phyloP scores from a whole-genome alignment of 2,888 invertebrate genomes.

The Ormyrus pomaceus region DNA sequence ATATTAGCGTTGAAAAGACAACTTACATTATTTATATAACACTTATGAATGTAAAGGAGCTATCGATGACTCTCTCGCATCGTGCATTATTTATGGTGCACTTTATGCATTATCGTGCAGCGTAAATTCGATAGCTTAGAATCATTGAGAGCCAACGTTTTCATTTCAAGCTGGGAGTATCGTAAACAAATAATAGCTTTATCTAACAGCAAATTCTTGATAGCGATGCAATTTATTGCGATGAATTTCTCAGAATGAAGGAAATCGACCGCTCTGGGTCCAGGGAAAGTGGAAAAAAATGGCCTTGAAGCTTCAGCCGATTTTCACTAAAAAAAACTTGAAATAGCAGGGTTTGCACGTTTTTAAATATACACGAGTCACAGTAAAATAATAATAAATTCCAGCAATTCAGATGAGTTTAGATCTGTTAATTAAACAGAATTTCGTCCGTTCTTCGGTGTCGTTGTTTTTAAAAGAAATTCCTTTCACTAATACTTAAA shows the following conservation, averaged over 20 bases:
- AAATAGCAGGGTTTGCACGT: too few species aligned
- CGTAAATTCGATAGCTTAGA: constrained; percentile 36
- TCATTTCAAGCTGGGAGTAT: constrained; percentile 34
- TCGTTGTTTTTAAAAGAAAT: too few species aligned
- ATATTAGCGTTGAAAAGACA: constrained; percentile 31
- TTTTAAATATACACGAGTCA: too few species aligned
- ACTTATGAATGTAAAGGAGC: constrained; percentile 28
- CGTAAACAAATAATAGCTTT: constrained; percentile 26
- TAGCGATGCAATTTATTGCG: constrained; percentile 27
- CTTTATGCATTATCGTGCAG: constrained; percentile 3
- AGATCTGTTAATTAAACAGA: too few species aligned
- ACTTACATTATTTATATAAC: constrained; percentile 48
- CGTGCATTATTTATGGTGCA: constrained; percentile 42
- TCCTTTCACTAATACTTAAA: too few species aligned
- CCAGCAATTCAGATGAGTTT: too few species aligned
- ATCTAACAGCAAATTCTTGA: constrained; percentile 50
- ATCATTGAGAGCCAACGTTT: constrained; percentile 21
- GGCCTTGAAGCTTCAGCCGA: too few species aligned
- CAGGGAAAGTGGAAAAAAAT: too few species aligned
- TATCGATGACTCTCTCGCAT: constrained; percentile 30
- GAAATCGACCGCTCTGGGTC: too few species aligned
- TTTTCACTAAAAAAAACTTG: too few species aligned
- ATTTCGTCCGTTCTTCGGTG: too few species aligned
- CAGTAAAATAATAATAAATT: too few species aligned
- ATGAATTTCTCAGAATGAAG: constrained; percentile 47